phyloP scores from a whole-genome alignment of 2,888 invertebrate genomes.

The Chrysolina oricalcia region DNA sequence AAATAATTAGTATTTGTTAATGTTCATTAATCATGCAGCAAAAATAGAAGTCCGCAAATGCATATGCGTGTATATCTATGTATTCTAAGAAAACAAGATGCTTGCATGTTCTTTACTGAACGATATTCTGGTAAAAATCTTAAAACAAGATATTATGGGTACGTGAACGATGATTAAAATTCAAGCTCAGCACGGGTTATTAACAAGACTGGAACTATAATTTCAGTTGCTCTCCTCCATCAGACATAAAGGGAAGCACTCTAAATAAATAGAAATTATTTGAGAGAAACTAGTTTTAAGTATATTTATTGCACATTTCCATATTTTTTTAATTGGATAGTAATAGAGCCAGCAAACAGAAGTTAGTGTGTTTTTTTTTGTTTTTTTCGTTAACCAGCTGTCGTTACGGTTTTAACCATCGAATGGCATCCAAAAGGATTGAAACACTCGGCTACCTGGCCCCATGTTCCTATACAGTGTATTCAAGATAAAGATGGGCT shows the following conservation, averaged over 20 bases:
- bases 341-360: too few species aligned
- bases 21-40: slow-evolving; percentile 43
- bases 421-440: too few species aligned
- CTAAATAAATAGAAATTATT: too few species aligned
- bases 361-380: too few species aligned
- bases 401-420: too few species aligned
- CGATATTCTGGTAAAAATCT: slow-evolving; percentile 1
- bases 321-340: too few species aligned
- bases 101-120: slow-evolving; percentile 6
- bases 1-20: slow-evolving; percentile 48
- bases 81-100: slow-evolving; percentile 11
- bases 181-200: neutral
- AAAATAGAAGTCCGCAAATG: slow-evolving; percentile 34
- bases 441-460: too few species aligned
- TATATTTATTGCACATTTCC: too few species aligned
- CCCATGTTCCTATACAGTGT: too few species aligned
- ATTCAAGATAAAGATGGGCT: too few species aligned
- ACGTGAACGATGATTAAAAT: slow-evolving; percentile 10
- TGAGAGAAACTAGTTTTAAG: too few species aligned
- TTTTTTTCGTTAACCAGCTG: too few species aligned
- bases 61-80: slow-evolving; percentile 19
- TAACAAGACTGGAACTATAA: neutral
- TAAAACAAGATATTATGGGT: slow-evolving; percentile 16
- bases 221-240: neutral
- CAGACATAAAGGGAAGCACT: neutral